Base-by-base conservation (phyloP, 1,140 invertebrate species). In the Calliopsis andreniformis region DNA sequence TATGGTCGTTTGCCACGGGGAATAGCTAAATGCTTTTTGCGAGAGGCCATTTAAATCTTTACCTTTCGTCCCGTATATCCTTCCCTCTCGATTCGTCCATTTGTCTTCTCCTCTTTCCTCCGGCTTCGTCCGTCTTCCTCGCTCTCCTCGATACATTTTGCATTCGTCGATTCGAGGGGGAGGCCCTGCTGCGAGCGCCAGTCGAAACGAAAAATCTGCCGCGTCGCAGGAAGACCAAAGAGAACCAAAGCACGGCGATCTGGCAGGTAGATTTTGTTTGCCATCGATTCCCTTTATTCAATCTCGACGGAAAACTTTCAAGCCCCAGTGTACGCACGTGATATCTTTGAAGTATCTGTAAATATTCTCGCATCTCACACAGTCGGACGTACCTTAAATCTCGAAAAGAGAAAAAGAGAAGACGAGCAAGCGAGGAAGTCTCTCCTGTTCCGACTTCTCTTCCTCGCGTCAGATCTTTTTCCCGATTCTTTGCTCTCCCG, bases 1-100 rank as follows among this genome's bases (percentile, higher is more conserved):
- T 80, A 92, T 91, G 90, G 91, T 91, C 89, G 90, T 92, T 92
- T 92, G 88, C 90, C 87, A 91, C 89, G 87, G 88, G 87, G 89
- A 92, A 92, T 92, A 91, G 91, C 91, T 92, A 92, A 91, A 92
- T 92, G 91, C 91, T 92, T 92, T 92, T 92, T 92, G 91, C 90
- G 88, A 88, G 83, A 88, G 85, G 86, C 86, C 90, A 92, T 92
- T 92, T 92, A 92, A 92, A 92, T 92, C 91, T 92, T 90, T 91
- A 89, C 90, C 87, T 88, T 87, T 86, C 86, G 84, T 86, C 71
- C 85, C 56, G 76, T 71, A 64, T 56, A 75, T 79, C 63, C 61
- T 63, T 32, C 66, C 73, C 51, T 66, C 59, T 55, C 59, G 47
- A 59, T 58, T 67, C 61, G 25, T 79, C 61, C 68, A 61, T 72